Evolutionary conservation across 2,113 vertebrate species (phyloP).

Genomic region (Phoxinus phoxinus): DNA sequence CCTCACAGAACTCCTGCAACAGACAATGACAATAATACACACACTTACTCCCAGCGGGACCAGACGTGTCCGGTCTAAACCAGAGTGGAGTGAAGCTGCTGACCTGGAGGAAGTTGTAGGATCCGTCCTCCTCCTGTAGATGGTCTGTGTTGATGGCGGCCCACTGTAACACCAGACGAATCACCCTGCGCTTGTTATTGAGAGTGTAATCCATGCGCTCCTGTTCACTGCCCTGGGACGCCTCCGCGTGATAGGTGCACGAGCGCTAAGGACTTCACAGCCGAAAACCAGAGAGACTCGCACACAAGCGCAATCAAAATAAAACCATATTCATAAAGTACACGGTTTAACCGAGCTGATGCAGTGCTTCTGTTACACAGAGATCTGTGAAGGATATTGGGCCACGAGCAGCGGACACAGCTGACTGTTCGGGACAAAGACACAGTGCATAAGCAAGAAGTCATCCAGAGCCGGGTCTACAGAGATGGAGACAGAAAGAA

Average conservation of each 20-base stretch:
- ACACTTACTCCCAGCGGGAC: not conserved
- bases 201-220: constrained; percentile 95
- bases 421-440: constrained; percentile 94
- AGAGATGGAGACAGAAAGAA: not conserved
- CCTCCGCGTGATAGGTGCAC: constrained; percentile 91
- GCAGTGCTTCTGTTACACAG: not conserved
- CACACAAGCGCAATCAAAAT: not conserved
- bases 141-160: constrained; percentile 82
- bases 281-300: not conserved
- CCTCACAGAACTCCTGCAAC: constrained; percentile 90
- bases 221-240: constrained; percentile 94
- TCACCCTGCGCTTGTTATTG: constrained; percentile 93
- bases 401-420: constrained; percentile 90
- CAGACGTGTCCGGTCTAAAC: not conserved
- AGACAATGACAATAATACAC: not conserved
- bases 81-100: constrained; percentile 10
- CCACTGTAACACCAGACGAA: constrained; percentile 92
- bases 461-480: constrained; percentile 91
- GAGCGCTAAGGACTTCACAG: constrained; percentile 80
- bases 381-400: constrained; percentile 91
- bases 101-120: constrained; percentile 90
- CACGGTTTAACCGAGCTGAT: not conserved
- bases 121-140: constrained; percentile 88
- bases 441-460: constrained; percentile 95
- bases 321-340: not conserved